Evolutionary conservation across 2,888 invertebrate species (phyloP).

Genomic region (Cordilura impudica): DNA sequence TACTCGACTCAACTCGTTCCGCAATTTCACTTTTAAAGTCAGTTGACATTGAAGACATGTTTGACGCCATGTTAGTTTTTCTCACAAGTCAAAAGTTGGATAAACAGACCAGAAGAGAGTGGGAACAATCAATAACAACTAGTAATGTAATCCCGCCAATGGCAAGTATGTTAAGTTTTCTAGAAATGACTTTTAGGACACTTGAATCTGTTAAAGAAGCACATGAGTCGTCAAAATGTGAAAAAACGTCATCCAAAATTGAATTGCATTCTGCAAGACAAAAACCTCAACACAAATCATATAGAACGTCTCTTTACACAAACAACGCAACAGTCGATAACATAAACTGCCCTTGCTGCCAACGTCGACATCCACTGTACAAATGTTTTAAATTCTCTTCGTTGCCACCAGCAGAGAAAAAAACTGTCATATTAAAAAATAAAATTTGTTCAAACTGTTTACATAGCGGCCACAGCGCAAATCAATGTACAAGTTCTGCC

Average conservation of each 20-base stretch:
- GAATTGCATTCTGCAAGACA: too few species aligned
- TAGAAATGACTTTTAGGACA: too few species aligned
- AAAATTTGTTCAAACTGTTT: background rate
- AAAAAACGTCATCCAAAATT: background rate
- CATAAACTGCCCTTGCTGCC: constrained; percentile 12
- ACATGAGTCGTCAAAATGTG: background rate
- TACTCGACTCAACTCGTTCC: too few species aligned
- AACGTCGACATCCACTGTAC: constrained; percentile 26
- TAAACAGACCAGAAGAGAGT: too few species aligned
- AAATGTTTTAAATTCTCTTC: constrained; percentile 17
- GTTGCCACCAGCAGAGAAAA: background rate
- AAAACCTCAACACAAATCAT: background rate
- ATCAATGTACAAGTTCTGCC: too few species aligned
- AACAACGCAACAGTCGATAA: background rate
- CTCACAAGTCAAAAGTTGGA: too few species aligned
- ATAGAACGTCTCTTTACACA: background rate
- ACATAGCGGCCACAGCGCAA: background rate
- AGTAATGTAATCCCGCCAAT: background rate
- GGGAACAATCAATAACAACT: too few species aligned
- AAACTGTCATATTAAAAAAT: background rate
- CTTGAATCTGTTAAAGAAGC: too few species aligned
- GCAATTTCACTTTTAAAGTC: too few species aligned
- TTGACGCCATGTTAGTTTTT: too few species aligned
- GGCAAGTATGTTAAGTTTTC: too few species aligned
- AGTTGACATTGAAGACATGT: too few species aligned